These are phyloP conservation scores for Catharus ustulatus DNA, from an alignment of 2,797 vertebrate genomes.

Conservation along the genomic window DNA sequence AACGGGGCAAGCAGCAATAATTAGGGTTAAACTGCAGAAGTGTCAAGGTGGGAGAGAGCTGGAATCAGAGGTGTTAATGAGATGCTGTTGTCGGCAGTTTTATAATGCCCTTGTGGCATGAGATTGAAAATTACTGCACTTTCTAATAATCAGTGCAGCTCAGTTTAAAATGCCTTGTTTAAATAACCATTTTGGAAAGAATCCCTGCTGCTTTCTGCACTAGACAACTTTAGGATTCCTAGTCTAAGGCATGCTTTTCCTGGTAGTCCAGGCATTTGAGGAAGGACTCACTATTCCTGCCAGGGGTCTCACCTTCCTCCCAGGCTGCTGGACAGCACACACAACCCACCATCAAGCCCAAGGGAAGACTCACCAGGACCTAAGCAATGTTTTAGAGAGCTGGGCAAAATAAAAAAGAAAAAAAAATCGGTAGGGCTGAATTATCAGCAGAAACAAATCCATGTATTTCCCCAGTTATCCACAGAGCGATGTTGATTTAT, in stretches of 20 bases:
- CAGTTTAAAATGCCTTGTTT: constrained; percentile 9
- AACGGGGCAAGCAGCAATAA: neutral
- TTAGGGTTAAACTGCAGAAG: neutral
- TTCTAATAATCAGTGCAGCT: constrained; percentile 24
- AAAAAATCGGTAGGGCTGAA: neutral
- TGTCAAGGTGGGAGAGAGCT: neutral
- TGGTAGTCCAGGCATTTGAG: neutral
- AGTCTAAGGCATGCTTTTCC: neutral
- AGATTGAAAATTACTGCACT: neutral
- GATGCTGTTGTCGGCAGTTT: neutral
- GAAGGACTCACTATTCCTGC: neutral
- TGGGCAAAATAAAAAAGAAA: neutral
- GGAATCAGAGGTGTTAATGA: neutral
- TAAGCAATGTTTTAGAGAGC: neutral
- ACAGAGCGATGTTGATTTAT: neutral
- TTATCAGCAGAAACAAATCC: neutral
- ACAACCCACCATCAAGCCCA: rapidly evolving
- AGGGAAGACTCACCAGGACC: neutral
- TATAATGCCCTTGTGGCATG: neutral
- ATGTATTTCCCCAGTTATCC: neutral
- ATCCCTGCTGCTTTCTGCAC: neutral
- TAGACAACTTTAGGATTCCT: neutral
- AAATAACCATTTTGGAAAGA: neutral
- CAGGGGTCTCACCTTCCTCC: rapidly evolving
- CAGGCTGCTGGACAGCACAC: neutral